Evolutionary conservation across 1,140 invertebrate species (phyloP).

Genomic region (Psix sp.): DNA sequence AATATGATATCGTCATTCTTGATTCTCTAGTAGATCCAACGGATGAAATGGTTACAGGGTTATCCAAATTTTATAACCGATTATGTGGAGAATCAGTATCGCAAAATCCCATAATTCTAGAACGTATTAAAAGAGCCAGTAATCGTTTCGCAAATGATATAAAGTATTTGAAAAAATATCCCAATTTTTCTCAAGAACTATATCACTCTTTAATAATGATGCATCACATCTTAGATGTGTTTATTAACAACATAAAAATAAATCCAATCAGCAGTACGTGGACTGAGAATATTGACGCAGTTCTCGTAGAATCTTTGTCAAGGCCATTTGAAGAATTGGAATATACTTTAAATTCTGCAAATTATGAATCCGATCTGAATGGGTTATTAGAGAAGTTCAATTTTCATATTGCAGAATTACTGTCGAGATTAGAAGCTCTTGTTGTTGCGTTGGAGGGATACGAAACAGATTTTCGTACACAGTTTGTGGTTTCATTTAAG

Average conservation of each 20-base stretch:
- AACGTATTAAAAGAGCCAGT: constrained; percentile 63
- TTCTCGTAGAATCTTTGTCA: constrained; percentile 69
- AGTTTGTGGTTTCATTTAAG: constrained; percentile 65
- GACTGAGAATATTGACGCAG: constrained; percentile 69
- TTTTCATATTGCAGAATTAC: constrained; percentile 61
- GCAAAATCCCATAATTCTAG: constrained; percentile 66
- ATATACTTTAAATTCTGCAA: constrained; percentile 19
- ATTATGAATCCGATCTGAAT: constrained; percentile 5
- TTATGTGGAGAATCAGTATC: constrained; percentile 59
- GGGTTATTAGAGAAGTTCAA: constrained; percentile 44
- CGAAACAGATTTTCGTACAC: constrained; percentile 65
- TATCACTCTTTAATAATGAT: constrained; percentile 40
- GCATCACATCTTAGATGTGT: constrained; percentile 49
- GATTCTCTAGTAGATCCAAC: constrained; percentile 73
- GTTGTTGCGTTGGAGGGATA: constrained; percentile 67
- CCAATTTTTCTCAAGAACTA: constrained; percentile 27
- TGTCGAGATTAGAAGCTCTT: constrained; percentile 64
- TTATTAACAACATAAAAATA: constrained; percentile 58
- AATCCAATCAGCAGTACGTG: constrained; percentile 62
- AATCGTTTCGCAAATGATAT: constrained; percentile 31
- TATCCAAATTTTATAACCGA: constrained; percentile 68
- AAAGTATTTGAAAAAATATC: background rate
- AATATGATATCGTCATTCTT: constrained; percentile 65
- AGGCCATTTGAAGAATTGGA: constrained; percentile 68
- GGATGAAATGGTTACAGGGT: constrained; percentile 69